These are phyloP conservation scores for Micrasema longulum DNA, from an alignment of 1,140 invertebrate species.

Conservation along the genomic window DNA sequence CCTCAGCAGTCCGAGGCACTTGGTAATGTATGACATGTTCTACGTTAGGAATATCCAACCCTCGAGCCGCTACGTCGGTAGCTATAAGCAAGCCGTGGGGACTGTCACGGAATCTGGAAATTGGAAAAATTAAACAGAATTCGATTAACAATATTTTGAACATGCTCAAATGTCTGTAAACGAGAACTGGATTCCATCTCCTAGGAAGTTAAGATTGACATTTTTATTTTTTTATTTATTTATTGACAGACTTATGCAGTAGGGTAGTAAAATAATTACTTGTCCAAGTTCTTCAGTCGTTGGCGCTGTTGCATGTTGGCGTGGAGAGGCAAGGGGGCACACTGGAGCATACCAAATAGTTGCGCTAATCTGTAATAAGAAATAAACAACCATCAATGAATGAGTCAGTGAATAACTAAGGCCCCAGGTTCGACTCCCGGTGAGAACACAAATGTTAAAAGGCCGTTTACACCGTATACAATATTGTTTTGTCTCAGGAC, in stretches of 20 bases:
- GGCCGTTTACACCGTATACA: too few relatives aligned
- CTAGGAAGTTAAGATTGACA: too few relatives aligned
- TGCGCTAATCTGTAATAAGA: constrained; percentile 75
- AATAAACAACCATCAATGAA: constrained; percentile 24
- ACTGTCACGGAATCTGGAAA: constrained; percentile 80
- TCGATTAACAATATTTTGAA: too few relatives aligned
- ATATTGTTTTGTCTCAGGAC: too few relatives aligned
- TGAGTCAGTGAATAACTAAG: too few relatives aligned
- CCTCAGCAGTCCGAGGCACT: constrained; percentile 93
- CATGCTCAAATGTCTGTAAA: too few relatives aligned
- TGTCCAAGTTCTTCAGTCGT: constrained; percentile 93
- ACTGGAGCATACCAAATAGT: constrained; percentile 83
- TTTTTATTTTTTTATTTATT: too few relatives aligned
- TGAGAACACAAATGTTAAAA: too few relatives aligned
- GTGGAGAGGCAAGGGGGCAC: constrained; percentile 87
- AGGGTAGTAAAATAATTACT: constrained; percentile 66
- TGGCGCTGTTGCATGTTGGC: constrained; percentile 96
- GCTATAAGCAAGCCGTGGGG: constrained; percentile 87
- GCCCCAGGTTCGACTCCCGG: too few relatives aligned
- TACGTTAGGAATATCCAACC: constrained; percentile 94
- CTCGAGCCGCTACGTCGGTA: constrained; percentile 97
- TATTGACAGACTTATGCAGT: too few relatives aligned
- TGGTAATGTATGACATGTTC: constrained; percentile 98
- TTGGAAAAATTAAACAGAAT: too few relatives aligned
- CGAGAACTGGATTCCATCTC: too few relatives aligned